A percentile compares a stretch with the other conserved stretches of the same genome.
Conservation (phyloP, 2,797 vertebrate species). For the Phoeniculus purpureus region DNA sequence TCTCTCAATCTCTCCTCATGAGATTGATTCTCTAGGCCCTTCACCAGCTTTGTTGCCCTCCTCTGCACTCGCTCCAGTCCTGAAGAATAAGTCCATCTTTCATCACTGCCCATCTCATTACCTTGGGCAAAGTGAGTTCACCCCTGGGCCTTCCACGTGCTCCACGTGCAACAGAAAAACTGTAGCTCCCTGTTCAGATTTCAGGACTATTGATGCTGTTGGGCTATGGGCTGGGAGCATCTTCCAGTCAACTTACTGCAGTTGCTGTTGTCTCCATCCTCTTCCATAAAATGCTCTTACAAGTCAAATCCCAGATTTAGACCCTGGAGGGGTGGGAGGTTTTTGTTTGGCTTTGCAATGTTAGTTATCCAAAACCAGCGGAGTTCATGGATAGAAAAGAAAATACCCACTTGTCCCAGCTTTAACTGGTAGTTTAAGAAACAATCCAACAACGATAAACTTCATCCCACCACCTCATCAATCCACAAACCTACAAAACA, state of each 20-base stretch:
- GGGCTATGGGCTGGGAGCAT: background rate
- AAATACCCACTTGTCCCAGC: background rate
- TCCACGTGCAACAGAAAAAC: background rate
- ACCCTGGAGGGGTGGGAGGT: background rate
- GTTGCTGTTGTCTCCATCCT: background rate
- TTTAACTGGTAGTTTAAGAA: background rate
- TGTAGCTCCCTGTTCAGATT: background rate
- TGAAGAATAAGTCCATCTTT: background rate
- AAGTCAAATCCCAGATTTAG: background rate
- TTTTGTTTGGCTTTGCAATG: background rate
- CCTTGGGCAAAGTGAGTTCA: background rate
- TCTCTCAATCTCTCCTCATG: too few species aligned
- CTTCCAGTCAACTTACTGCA: background rate
- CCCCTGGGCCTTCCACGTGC: background rate
- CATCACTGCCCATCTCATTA: background rate
- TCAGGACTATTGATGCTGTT: background rate
- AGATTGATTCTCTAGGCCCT: too few species aligned
- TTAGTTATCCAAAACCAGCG: background rate
- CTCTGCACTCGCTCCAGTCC: too few species aligned
- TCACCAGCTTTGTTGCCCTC: too few species aligned
- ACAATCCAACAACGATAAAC: background rate
- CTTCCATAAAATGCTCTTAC: background rate
- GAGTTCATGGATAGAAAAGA: background rate
- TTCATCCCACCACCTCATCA: background rate
- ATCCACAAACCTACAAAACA: background rate